Conservation (phyloP, 2,888 invertebrate genomes). For the Elgonia sp. region DNA sequence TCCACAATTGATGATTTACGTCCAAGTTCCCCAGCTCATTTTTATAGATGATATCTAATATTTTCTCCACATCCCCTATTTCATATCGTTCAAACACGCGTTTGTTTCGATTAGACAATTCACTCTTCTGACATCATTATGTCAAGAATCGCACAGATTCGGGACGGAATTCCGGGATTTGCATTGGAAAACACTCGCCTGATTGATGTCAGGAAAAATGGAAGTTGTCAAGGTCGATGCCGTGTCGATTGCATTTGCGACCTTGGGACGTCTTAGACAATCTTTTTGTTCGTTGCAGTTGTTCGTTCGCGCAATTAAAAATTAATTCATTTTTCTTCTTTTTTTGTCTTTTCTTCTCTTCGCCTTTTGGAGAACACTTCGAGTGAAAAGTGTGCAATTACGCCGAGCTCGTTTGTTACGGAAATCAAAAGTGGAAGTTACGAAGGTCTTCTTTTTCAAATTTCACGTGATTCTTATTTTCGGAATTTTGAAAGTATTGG, state of each 20-base stretch:
- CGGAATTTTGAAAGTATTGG: too few relatives aligned
- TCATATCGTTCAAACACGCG: background rate
- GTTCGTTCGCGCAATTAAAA: constrained; percentile 48
- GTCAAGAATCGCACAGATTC: constrained; percentile 42
- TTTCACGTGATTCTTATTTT: background rate
- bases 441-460: background rate
- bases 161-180: constrained; percentile 52
- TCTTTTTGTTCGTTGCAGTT: constrained; percentile 54
- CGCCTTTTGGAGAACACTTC: background rate
- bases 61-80: background rate
- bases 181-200: constrained; percentile 48
- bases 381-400: constrained; percentile 9
- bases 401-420: background rate
- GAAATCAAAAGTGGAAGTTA: too few relatives aligned
- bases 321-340: constrained; percentile 34
- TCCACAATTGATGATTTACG: constrained; percentile 21
- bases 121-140: constrained; percentile 34
- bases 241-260: constrained; percentile 60
- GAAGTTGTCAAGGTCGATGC: constrained; percentile 59
- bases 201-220: constrained; percentile 60
- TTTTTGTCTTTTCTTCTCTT: background rate
- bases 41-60: constrained; percentile 5
- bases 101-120: constrained; percentile 29
- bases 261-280: constrained; percentile 55
- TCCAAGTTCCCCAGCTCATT: background rate